Conservation (phyloP, 2,113 vertebrate genomes). For the Trichechus manatus region DNA sequence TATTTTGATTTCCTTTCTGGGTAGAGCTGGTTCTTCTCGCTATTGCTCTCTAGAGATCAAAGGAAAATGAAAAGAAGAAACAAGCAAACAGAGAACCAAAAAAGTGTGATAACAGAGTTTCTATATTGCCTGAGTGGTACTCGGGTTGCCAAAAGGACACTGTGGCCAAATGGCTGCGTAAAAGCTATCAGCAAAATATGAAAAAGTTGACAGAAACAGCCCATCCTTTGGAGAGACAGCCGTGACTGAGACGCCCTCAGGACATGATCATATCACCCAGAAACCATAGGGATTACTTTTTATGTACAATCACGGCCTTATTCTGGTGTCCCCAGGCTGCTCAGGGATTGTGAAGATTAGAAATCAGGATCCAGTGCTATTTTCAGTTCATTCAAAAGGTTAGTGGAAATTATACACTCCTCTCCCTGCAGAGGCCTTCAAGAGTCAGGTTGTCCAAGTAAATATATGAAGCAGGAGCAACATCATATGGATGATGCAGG, state of each 20-base stretch:
- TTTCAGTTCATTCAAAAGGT: neutral
- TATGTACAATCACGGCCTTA: neutral
- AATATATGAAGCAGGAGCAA: neutral
- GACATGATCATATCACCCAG: neutral
- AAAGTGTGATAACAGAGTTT: neutral
- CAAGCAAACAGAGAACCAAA: constrained; percentile 60
- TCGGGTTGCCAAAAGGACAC: neutral
- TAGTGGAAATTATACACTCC: neutral
- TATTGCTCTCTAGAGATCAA: constrained; percentile 36
- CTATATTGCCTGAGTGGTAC: neutral
- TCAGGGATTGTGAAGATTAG: neutral
- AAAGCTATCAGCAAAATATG: neutral
- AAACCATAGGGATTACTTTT: neutral
- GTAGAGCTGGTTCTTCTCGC: constrained; percentile 35
- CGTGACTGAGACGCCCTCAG: neutral
- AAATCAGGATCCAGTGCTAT: neutral
- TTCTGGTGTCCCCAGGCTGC: neutral
- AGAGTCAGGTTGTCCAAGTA: neutral
- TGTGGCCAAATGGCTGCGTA: neutral
- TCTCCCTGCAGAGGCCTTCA: neutral
- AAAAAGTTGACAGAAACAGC: neutral
- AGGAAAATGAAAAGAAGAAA: constrained; percentile 57
- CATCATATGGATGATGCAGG: no score
- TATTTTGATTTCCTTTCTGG: constrained; percentile 72
- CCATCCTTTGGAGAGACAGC: neutral